Conservation (phyloP, 2,797 vertebrate genomes). For the Urosaurus nigricauda region DNA sequence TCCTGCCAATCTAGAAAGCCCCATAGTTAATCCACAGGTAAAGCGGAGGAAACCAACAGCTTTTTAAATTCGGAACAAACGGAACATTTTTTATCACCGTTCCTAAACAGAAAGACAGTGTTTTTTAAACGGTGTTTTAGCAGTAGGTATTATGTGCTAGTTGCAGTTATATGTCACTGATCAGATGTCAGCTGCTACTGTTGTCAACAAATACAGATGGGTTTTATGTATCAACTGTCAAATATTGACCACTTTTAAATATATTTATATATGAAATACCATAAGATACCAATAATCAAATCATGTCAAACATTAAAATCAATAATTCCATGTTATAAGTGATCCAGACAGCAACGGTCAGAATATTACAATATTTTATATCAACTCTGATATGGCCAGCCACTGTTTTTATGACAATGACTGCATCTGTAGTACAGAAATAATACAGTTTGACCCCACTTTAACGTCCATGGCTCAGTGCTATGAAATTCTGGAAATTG, state of each 20-base stretch:
- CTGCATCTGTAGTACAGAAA: background rate
- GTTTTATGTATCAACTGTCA: background rate
- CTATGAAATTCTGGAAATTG: no score
- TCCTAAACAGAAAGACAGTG: background rate
- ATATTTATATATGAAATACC: background rate
- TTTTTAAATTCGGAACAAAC: no score
- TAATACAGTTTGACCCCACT: no score
- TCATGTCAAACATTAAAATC: background rate
- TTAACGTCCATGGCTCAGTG: no score
- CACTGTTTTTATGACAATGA: background rate
- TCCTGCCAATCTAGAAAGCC: no score
- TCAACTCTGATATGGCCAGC: background rate
- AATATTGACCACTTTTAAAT: background rate
- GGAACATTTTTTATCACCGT: background rate
- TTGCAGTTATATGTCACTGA: background rate
- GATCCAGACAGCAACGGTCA: background rate
- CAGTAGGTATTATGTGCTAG: background rate
- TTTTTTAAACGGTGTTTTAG: background rate
- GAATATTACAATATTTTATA: background rate
- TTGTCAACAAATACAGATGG: background rate
- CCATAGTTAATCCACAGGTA: no score
- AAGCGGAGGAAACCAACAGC: no score
- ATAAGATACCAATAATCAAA: background rate
- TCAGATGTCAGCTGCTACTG: background rate
- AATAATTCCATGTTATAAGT: background rate